Base-by-base conservation (phyloP, 2,888 invertebrate species). In the Drosophila barbarae region DNA sequence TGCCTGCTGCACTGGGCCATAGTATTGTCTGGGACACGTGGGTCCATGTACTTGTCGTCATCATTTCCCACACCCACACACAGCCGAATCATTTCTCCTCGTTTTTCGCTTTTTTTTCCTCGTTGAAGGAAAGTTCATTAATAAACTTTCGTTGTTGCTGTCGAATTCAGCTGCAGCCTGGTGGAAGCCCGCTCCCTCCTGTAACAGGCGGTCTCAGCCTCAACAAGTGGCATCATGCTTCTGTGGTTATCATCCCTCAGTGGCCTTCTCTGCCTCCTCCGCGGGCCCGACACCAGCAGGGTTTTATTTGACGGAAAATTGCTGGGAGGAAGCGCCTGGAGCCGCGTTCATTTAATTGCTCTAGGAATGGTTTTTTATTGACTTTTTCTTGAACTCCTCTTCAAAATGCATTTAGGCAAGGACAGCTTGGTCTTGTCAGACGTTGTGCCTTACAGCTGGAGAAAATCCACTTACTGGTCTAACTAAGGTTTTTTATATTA, bases 361-460 rank as follows among this genome's bases (percentile, higher is more conserved):
- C 65, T 64, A 64, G 82, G 78, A 84, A 76, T 76, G 84, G 59
- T 76, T 84, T 84, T 79, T 79, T 84, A 79, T 79, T 79, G 84
- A 71, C 82, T 78, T 72, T 84, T 72, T 69, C 79, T 78, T 76
- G 74, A 75, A 60, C 70, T 78, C 52, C 79, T 64, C 79, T 55
- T 60, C 63, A 64, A 65, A 39, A 55, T 57, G 74, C 60, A 57
- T 41, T 61, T 50, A 44, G 30, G 50, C 36, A 26, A 13, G 21
- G 55, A 35, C 18, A 26, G 23, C 41, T 9, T 30, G 60, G 41
- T 12, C 23, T 9, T 13, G 47, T 8, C 28, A 18, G 4, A 12
- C 9, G 15, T 23, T 47, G 38, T 63, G 52, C 2, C 23, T 18
- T 32, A 23, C 7, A 28, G 15, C 7, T 7, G 39, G 6, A 6